Base-by-base conservation (phyloP, 2,797 vertebrate species). In the Enteromius radiatus region DNA sequence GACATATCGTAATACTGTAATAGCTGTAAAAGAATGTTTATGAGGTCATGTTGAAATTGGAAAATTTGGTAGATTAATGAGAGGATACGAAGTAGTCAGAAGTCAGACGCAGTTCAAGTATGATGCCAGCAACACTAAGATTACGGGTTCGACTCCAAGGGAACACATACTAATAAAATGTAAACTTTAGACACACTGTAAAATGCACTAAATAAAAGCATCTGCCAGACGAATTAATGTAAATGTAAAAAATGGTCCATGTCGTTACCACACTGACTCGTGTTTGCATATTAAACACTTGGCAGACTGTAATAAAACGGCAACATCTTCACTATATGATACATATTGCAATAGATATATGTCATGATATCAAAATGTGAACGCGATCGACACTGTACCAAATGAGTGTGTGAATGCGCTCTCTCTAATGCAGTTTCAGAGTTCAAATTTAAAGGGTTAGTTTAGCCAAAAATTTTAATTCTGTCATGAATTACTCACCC, bases 31-130 rank as follows among this genome's bases (percentile, higher is more conserved):
- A 11, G n/a, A 65, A 67, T 12, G 15, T n/a, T 26, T 59, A 61
- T 80, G 47, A 80, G 45, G 21, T 85, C 67, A 81, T 41, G 9
- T 12, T 65, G 31, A 12, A 15, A 59, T 73, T 63, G 64, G 56
- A 63, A 80, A 74, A 83, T 68, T 28, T 7, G 36, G 47, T 23
- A 28, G 4, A 80, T 74, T 67, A 77, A 36, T 31, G 17, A 26
- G 1, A 54, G 15, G 64, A 41, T 28, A 21, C 19, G 2, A 23
- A 61, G 41, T 6, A 36, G 31, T 36, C 5, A 9, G 21, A 69
- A 80, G 36, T 43, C 10, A 70, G 63, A 80, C 17, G 19, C 19
- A 64, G 14, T 80, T 71, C 67, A 45, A 73, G 56, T 61, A 14
- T 81, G 79, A 36, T 17, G 3, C 41, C 19, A 15, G 38, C 14